A percentile compares a stretch with the other conserved stretches of the same genome.
Evolutionary conservation across 2,797 vertebrate genomes (phyloP).

Genomic region (Xyrichtys novacula): DNA sequence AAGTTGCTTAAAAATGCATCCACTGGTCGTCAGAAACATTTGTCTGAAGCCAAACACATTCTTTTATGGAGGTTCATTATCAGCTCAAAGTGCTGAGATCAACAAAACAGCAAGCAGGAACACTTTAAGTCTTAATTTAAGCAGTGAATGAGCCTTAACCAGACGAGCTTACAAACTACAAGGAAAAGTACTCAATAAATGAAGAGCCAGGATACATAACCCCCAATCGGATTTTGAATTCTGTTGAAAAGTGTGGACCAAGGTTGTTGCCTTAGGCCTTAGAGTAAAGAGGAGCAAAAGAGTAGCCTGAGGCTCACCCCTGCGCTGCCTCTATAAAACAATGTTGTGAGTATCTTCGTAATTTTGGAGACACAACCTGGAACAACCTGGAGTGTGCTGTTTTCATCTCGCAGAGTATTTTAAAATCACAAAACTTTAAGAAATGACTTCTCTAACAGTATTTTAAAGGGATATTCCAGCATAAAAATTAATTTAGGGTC

Average conservation of each 20-base stretch:
- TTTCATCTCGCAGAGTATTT: background rate
- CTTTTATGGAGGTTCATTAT: conserved; percentile 33
- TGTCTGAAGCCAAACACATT: conserved; percentile 50
- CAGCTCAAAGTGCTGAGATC: conserved; percentile 28
- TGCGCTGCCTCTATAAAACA: conserved; percentile 23
- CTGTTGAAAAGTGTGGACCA: conserved; percentile 25
- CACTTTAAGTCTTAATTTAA: background rate
- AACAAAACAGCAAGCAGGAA: conserved; percentile 23
- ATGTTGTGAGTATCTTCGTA: conserved; percentile 17
- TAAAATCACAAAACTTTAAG: background rate
- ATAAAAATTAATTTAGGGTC: no score
- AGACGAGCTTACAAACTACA: background rate
- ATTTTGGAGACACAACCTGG: conserved; percentile 10
- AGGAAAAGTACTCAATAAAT: conserved; percentile 35
- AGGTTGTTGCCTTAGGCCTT: conserved; percentile 55
- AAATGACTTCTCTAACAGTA: no score
- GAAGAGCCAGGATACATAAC: conserved; percentile 13
- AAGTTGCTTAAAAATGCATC: conserved; percentile 56
- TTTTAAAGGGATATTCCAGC: no score
- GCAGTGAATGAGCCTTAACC: background rate
- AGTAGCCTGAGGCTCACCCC: conserved; percentile 51
- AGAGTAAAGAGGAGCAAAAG: conserved; percentile 48
- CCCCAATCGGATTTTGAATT: conserved; percentile 23
- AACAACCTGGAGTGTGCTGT: no score
- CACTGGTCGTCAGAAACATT: conserved; percentile 40